Base-by-base conservation (phyloP, 1,140 invertebrate genomes). In the Lepidotrigona ventralis region DNA sequence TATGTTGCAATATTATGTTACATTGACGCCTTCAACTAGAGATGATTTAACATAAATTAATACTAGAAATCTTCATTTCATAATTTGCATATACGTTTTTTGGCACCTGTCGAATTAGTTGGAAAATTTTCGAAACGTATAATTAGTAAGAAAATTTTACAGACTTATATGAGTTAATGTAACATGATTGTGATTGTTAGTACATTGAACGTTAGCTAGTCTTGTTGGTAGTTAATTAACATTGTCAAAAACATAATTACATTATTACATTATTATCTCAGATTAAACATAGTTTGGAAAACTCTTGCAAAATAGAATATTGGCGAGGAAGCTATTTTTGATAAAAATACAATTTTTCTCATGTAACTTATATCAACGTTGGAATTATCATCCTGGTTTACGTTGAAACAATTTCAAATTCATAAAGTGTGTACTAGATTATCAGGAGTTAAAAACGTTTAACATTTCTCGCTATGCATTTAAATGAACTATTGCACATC, bases 271-370 rank as follows among this genome's bases (percentile, higher is more conserved):
- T 14, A 60, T n/a, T n/a, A 14, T n/a, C n/a, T n/a, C 23, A 60
- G 58, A 60, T n/a, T n/a, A 60, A 60, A 60, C 3, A 23, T 60
- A n/a, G 11, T n/a, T 12, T n/a, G n/a, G 21, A 11, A 14, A 23
- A n/a, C 12, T 60, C 14, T 0, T 12, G 58, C 12, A n/a, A n/a
- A 60, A 0, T 0, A n/a, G 12, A n/a, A 60, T 11, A 2, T 1
- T n/a, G n/a, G n/a, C 12, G n/a, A 60, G 11, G 0, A 23, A 12
- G 58, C 12, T 0, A 58, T 58, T n/a, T 21, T 60, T n/a, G 11
- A 4, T 11, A 60, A 21, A 60, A 12, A 23, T 23, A 12, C 56
- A 23, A 11, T 58, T 23, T 58, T 21, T 58, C 21, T 2, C 19
- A 58, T 58, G 11, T 5, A n/a, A 60, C n/a, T n/a, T 2, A 60